Conservation (phyloP, 2,113 vertebrate genomes). For the Eleginops maclovinus region DNA sequence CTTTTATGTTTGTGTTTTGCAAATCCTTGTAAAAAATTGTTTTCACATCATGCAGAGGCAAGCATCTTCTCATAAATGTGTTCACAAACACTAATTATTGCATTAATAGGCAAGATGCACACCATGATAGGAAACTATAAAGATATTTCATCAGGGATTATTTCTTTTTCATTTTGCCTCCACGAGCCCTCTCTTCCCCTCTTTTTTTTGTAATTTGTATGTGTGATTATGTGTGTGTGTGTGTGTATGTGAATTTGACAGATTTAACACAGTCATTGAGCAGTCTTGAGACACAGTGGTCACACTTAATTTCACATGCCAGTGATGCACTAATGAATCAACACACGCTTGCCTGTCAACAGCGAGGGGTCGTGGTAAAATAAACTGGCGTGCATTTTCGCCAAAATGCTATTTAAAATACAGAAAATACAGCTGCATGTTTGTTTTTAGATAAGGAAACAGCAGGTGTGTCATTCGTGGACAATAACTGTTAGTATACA, state of each 20-base stretch:
- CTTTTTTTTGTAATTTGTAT: conserved; percentile 39
- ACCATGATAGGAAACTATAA: conserved; percentile 68
- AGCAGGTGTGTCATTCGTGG: conserved; percentile 22
- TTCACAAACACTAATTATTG: conserved; percentile 87
- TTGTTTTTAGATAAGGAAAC: conserved; percentile 47
- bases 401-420: conserved; percentile 70
- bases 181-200: conserved; percentile 4
- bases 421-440: conserved; percentile 64
- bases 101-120: conserved; percentile 66
- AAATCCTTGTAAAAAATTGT: conserved; percentile 37
- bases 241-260: conserved; percentile 66
- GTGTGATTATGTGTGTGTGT: conserved; percentile 48
- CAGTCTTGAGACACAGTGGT: conserved; percentile 79
- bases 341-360: conserved; percentile 77
- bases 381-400: conserved; percentile 60
- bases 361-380: conserved; percentile 71
- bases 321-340: conserved; percentile 80
- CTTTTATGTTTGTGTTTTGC: conserved; percentile 56
- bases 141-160: conserved; percentile 68
- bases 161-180: conserved; percentile 55
- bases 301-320: conserved; percentile 81
- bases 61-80: conserved; percentile 83
- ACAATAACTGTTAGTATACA: conserved; percentile 26
- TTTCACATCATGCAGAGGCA: conserved; percentile 77
- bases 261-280: conserved; percentile 76